These are phyloP conservation scores for Merluccius polli DNA, from an alignment of 2,797 vertebrate genomes.

Conservation along the genomic window DNA sequence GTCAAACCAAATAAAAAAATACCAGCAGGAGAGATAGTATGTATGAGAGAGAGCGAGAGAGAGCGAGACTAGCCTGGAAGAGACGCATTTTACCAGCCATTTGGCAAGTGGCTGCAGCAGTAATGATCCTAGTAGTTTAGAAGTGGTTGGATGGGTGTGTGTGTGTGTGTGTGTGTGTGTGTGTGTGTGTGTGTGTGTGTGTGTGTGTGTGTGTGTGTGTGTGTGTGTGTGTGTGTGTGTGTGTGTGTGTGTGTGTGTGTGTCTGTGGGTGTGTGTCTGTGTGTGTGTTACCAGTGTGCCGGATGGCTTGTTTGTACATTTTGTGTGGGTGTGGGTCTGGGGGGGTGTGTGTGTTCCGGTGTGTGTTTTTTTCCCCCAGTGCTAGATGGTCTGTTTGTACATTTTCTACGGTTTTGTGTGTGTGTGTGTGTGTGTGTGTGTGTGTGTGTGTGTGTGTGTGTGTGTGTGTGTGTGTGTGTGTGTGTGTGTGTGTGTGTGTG, in stretches of 20 bases:
- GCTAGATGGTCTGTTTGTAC: conserved; percentile 1
- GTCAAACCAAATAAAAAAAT: too few species aligned
- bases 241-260: conserved; percentile 6
- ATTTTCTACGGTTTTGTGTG: conserved; percentile 50
- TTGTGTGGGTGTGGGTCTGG: not conserved
- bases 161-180: conserved; percentile 35
- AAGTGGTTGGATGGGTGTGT: conserved; percentile 31
- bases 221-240: conserved; percentile 1
- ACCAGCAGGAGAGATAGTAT: too few species aligned
- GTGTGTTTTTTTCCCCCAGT: not conserved
- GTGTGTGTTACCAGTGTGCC: conserved; percentile 6
- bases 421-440: conserved; percentile 16
- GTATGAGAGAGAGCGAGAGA: too few species aligned
- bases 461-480: conserved; percentile 6
- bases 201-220: conserved; percentile 10
- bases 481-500: conserved; percentile 9
- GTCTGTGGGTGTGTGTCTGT: conserved; percentile 35
- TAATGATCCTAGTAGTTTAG: conserved; percentile 42
- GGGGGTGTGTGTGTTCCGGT: conserved; percentile 8
- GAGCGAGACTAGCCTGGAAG: not conserved
- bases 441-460: conserved; percentile 9
- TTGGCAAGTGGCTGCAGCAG: conserved; percentile 38
- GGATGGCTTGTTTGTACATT: conserved; percentile 53
- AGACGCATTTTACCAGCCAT: conserved; percentile 56
- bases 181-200: conserved; percentile 36